Conservation (phyloP, 2,888 invertebrate species). For the Xanthostigma xanthostigma region DNA sequence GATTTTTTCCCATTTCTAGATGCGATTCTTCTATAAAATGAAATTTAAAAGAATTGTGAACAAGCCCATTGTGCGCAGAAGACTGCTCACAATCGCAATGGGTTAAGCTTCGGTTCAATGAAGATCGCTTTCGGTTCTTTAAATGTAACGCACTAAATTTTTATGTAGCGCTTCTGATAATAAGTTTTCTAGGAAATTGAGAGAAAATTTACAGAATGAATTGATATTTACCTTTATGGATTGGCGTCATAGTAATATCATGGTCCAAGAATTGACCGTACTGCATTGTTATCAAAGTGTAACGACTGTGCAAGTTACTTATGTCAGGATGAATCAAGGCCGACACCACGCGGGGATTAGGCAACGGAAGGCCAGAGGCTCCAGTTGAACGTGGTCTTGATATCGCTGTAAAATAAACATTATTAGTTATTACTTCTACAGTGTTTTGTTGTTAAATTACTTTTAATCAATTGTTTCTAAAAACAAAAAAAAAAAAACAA, state of each 20-base stretch:
- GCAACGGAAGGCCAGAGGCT: conserved; percentile 60
- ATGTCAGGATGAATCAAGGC: conserved; percentile 84
- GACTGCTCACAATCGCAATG: too few relatives aligned
- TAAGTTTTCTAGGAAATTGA: background rate
- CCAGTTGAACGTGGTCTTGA: conserved; percentile 63
- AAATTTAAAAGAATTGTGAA: too few relatives aligned
- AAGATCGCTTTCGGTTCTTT: background rate
- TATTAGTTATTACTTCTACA: too few relatives aligned
- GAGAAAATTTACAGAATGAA: too few relatives aligned
- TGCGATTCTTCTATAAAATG: too few relatives aligned
- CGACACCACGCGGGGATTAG: conserved; percentile 75
- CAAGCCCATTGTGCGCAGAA: too few relatives aligned
- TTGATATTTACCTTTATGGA: conserved; percentile 51
- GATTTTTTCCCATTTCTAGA: too few relatives aligned
- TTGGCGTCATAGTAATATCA: conserved; percentile 87
- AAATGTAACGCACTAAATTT: background rate
- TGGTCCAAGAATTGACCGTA: conserved; percentile 90
- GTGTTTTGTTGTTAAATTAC: too few relatives aligned
- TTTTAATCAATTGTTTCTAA: background rate
- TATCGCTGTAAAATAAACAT: conserved; percentile 37
- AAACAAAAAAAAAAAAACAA: background rate
- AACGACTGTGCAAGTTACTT: conserved; percentile 73
- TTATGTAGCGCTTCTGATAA: background rate
- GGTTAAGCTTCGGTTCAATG: too few relatives aligned
- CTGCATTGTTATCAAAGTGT: conserved; percentile 89